phyloP scores from a whole-genome alignment of 2,113 vertebrate species.

The Vimba vimba region DNA sequence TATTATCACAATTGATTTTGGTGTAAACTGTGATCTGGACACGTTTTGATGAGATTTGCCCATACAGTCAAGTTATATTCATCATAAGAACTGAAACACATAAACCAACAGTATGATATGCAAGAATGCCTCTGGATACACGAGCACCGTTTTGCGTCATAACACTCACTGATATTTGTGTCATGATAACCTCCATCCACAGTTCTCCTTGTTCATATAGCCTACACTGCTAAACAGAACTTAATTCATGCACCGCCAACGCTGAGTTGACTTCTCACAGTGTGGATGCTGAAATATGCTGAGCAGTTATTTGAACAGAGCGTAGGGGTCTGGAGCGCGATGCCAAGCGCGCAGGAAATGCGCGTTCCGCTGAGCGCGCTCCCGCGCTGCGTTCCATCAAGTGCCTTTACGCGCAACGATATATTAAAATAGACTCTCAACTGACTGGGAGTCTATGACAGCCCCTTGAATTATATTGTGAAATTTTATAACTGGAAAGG shows the following conservation, averaged over 20 bases:
- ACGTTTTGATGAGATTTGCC: background rate
- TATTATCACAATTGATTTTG: background rate
- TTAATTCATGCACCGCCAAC: constrained; percentile 39
- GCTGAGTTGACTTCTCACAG: constrained; percentile 11
- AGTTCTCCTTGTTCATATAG: constrained; percentile 8
- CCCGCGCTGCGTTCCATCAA: background rate
- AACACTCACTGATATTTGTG: background rate
- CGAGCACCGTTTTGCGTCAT: background rate
- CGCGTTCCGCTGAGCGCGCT: constrained; percentile 26
- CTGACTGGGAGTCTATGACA: constrained; percentile 9
- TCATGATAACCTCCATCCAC: background rate
- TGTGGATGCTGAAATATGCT: constrained; percentile 27
- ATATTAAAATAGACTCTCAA: constrained; percentile 30
- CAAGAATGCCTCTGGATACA: background rate
- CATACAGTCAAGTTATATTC: background rate
- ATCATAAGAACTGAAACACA: background rate
- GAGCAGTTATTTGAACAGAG: constrained; percentile 30
- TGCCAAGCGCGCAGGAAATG: constrained; percentile 26
- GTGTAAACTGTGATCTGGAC: background rate
- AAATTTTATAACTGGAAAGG: background rate
- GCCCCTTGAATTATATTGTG: background rate
- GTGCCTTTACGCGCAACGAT: background rate
- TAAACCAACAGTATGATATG: background rate
- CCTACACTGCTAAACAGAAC: constrained; percentile 10
- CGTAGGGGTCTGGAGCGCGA: constrained; percentile 33